Evolutionary conservation across 23 tunicate species (phyloP).

Genomic region (Diplosoma virens): DNA sequence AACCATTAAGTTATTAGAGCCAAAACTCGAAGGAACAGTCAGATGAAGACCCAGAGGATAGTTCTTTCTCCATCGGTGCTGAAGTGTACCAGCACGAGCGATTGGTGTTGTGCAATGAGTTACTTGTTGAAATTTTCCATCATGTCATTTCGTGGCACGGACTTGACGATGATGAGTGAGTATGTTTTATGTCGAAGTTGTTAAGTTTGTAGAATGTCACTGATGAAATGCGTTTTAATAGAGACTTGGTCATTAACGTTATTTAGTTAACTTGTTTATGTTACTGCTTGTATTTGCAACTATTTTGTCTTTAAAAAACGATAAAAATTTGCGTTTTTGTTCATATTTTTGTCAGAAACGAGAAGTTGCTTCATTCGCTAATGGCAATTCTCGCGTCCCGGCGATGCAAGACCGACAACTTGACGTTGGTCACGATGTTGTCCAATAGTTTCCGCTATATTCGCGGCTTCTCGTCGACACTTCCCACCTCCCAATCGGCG

Average conservation of each 20-base stretch:
- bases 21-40: neutral
- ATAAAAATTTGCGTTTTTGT: neutral
- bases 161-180: constrained; percentile 20
- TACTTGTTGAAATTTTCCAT: constrained; percentile 33
- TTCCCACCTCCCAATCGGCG: constrained; percentile 35
- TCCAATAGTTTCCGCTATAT: constrained; percentile 40
- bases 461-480: constrained; percentile 19
- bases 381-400: neutral
- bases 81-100: constrained; percentile 20
- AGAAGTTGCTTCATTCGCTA: neutral
- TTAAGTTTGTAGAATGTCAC: too few relatives aligned
- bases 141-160: constrained; percentile 60
- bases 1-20: too few relatives aligned
- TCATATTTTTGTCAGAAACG: too few relatives aligned
- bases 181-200: too few relatives aligned
- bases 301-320: neutral
- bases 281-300: neutral
- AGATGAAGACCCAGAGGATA: constrained; percentile 19
- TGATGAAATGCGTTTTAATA: too few relatives aligned
- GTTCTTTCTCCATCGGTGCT: constrained; percentile 8
- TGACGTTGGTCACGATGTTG: neutral
- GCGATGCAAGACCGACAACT: neutral
- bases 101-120: constrained; percentile 29
- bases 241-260: too few relatives aligned
- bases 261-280: too few relatives aligned